phyloP scores from a whole-genome alignment of 2,888 invertebrate species.

The Coenonympha glycerion region DNA sequence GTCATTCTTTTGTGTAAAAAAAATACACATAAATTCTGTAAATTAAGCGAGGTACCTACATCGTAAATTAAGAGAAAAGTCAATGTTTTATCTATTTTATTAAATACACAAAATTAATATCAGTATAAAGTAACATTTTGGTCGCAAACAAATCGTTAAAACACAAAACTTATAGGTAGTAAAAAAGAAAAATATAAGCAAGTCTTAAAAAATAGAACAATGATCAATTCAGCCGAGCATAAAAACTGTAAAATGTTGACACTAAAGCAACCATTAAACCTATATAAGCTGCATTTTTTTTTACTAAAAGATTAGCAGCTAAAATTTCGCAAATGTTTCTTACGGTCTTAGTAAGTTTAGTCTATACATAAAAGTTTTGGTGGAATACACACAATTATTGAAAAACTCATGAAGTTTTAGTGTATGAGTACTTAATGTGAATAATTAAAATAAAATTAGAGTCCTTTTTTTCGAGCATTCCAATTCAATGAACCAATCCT shows the following conservation, averaged over 20 bases:
- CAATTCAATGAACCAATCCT: no score
- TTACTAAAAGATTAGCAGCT: background rate
- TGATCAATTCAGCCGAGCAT: constrained; percentile 6
- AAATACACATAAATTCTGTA: no score
- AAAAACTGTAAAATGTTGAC: background rate
- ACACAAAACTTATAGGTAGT: constrained; percentile 22
- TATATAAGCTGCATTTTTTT: background rate
- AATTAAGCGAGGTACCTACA: no score
- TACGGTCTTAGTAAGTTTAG: no score
- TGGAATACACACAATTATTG: no score
- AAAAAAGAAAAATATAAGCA: background rate
- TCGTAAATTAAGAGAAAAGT: constrained; percentile 21
- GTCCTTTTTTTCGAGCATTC: no score
- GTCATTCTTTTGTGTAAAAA: no score
- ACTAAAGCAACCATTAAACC: background rate
- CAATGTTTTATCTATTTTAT: constrained; percentile 41
- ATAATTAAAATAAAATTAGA: no score
- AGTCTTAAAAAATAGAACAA: background rate
- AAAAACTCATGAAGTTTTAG: no score
- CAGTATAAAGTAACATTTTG: constrained; percentile 48
- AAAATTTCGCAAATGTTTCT: no score
- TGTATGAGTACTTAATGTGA: no score
- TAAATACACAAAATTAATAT: constrained; percentile 58
- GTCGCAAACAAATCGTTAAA: constrained; percentile 36
- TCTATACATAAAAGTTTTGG: no score